phyloP scores from a whole-genome alignment of 1,140 invertebrate genomes.

The Drosophila pseudoananassae region DNA sequence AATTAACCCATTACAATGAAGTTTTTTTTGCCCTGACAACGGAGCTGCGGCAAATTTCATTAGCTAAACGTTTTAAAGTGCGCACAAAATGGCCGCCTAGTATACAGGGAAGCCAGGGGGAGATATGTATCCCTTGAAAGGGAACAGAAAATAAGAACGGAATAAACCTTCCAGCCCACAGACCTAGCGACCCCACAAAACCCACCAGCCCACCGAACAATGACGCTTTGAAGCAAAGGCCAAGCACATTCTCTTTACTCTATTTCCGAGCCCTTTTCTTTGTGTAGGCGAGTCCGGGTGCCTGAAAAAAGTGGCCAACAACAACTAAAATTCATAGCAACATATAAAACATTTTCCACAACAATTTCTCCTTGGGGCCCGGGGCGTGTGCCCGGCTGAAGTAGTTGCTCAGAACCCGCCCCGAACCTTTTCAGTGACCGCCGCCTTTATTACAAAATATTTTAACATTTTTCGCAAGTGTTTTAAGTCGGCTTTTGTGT shows the following conservation, averaged over 20 bases:
- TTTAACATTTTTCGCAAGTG: conserved; percentile 81
- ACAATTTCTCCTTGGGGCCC: conserved; percentile 59
- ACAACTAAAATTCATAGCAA: conserved; percentile 75
- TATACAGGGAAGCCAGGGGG: background rate
- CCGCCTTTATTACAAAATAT: conserved; percentile 79
- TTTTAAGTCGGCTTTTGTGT: conserved; percentile 81
- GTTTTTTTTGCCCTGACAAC: conserved; percentile 54
- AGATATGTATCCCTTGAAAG: conserved; percentile 7
- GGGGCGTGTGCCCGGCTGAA: conserved; percentile 36
- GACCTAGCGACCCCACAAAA: conserved; percentile 19
- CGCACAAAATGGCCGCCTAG: conserved; percentile 67
- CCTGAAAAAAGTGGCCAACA: conserved; percentile 46
- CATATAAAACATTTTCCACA: conserved; percentile 80
- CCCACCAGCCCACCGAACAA: conserved; percentile 39
- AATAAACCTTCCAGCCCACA: conserved; percentile 16
- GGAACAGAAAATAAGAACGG: conserved; percentile 33
- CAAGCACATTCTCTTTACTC: conserved; percentile 78
- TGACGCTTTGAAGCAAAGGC: conserved; percentile 76
- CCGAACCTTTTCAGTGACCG: conserved; percentile 62
- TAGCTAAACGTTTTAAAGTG: conserved; percentile 78
- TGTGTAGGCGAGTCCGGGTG: conserved; percentile 17
- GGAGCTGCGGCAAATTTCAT: conserved; percentile 70
- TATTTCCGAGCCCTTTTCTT: conserved; percentile 67
- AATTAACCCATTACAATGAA: conserved; percentile 79
- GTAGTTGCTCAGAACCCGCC: conserved; percentile 28